Conservation (phyloP, 1,140 invertebrate species). For the Drosophila malerkotliana region DNA sequence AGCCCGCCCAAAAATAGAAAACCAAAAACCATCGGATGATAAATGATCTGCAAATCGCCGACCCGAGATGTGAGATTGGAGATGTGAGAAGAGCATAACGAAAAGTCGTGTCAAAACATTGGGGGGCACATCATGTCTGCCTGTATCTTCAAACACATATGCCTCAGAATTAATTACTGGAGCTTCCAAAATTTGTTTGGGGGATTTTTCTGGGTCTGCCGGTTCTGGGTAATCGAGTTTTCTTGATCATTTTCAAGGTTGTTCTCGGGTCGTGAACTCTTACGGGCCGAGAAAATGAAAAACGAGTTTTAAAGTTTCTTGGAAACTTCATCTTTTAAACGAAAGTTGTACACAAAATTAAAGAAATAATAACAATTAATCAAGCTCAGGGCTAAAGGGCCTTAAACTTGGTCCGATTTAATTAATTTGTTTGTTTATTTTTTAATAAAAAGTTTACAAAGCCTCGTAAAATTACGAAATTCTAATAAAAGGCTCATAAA, state of each 20-base stretch:
- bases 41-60: conserved; percentile 40
- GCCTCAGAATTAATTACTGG: conserved; percentile 20
- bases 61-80: too few relatives aligned
- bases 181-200: neutral
- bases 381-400: neutral
- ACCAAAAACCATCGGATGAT: conserved; percentile 20
- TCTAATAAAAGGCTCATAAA: neutral
- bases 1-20: conserved; percentile 1
- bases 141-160: neutral
- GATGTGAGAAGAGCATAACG: conserved; percentile 41
- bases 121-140: too few relatives aligned
- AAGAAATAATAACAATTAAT: neutral
- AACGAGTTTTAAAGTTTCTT: neutral
- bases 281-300: neutral
- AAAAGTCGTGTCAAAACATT: conserved; percentile 25
- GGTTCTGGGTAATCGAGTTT: conserved; percentile 16
- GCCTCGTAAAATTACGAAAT: conserved; percentile 12
- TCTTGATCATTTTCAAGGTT: conserved; percentile 8
- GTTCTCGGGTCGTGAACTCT: neutral
- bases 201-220: conserved; percentile 12
- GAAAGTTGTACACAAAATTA: neutral
- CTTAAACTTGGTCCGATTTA: neutral
- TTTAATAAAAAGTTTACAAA: neutral
- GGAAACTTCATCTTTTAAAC: neutral
- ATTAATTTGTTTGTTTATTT: neutral